Conservation (phyloP, 2,888 invertebrate species). For the Acronicta leporina region DNA sequence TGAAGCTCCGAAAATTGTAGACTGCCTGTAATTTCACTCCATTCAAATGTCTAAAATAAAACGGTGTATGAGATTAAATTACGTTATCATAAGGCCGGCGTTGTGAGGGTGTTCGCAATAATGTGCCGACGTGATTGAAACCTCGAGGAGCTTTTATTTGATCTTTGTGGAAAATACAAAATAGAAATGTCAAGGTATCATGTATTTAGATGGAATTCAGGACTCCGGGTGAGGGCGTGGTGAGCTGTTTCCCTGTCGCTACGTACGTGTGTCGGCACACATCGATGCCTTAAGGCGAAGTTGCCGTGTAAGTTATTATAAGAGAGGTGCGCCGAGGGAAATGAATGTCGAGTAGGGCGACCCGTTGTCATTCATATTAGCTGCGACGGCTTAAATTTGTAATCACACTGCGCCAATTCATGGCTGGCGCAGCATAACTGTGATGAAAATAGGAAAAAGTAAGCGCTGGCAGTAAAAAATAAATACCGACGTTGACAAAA, state of each 20-base stretch:
- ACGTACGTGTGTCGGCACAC: conserved; percentile 51
- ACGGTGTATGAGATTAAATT: conserved; percentile 64
- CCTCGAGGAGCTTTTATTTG: conserved; percentile 16
- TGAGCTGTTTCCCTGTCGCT: conserved; percentile 26
- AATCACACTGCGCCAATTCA: conserved; percentile 84
- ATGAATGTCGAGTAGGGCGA: conserved; percentile 88
- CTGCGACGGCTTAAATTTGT: conserved; percentile 87
- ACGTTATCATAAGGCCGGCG: conserved; percentile 55
- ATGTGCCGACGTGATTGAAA: conserved; percentile 39
- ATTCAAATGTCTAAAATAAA: conserved; percentile 71
- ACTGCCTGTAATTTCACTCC: conserved; percentile 75
- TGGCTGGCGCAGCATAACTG: conserved; percentile 69
- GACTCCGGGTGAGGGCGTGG: conserved; percentile 14
- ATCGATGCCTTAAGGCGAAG: conserved; percentile 84
- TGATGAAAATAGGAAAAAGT: conserved; percentile 73
- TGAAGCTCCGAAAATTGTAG: conserved; percentile 81
- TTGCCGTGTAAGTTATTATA: conserved; percentile 88
- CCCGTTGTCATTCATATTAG: conserved; percentile 89
- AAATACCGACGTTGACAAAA: conserved; percentile 70
- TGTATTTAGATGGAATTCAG: conserved; percentile 23
- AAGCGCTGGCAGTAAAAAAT: conserved; percentile 68
- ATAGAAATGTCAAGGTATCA: conserved; percentile 15
- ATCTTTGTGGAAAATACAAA: conserved; percentile 10
- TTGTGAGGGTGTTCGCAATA: conserved; percentile 36
- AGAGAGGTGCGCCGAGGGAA: conserved; percentile 88